Conservation (phyloP, 2,113 vertebrate genomes). For the Macrotis lagotis region DNA sequence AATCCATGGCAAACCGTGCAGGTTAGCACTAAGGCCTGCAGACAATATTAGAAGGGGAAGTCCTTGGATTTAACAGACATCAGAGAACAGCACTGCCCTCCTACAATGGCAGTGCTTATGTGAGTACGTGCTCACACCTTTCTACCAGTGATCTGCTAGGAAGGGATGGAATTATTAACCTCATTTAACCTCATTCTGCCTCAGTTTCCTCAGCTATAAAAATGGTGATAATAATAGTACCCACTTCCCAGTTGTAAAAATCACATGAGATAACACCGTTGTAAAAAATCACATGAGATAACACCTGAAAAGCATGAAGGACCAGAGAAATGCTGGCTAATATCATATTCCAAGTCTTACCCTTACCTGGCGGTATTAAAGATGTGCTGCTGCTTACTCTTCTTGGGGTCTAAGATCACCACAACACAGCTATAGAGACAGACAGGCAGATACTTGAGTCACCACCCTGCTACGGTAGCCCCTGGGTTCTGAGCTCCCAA, state of each 20-base stretch:
- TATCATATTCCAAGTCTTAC: background rate
- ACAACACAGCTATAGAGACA: constrained; percentile 88
- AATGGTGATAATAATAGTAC: background rate
- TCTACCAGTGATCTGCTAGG: background rate
- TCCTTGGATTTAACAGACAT: background rate
- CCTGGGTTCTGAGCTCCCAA: background rate
- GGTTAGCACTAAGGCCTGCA: background rate
- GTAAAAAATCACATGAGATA: background rate
- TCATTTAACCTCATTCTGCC: background rate
- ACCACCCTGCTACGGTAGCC: background rate
- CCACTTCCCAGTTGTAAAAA: background rate
- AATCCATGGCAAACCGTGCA: background rate
- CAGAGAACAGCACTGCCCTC: background rate
- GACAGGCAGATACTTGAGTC: background rate
- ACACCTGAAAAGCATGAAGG: background rate
- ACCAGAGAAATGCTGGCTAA: background rate
- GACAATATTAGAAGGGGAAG: background rate
- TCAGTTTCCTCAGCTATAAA: background rate
- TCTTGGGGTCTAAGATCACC: constrained; percentile 88
- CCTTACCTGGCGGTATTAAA: constrained; percentile 88
- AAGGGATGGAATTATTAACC: background rate
- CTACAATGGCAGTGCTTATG: background rate
- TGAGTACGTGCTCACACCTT: no score
- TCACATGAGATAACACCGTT: background rate
- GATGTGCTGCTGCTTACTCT: constrained; percentile 89